These are phyloP conservation scores for Strigamia crassipes DNA, from an alignment of 2,888 invertebrate genomes.

Conservation along the genomic window DNA sequence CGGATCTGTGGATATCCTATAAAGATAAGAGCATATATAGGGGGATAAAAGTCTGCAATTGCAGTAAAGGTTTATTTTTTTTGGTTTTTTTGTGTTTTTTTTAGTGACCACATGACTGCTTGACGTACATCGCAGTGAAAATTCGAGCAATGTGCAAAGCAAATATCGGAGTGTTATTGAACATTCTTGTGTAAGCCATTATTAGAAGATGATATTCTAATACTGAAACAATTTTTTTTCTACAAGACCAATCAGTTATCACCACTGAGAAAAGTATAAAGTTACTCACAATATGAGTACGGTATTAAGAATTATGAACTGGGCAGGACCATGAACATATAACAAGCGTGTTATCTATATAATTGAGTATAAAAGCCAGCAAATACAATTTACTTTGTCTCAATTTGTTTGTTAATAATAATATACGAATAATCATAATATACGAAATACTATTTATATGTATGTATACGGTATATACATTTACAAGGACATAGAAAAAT, in stretches of 20 bases:
- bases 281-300: constrained; percentile 5
- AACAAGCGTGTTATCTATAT: constrained; percentile 16
- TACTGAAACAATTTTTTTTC: constrained; percentile 17
- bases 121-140: constrained; percentile 20
- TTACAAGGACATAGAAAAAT: constrained; percentile 45
- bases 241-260: background rate
- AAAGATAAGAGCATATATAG: constrained; percentile 45
- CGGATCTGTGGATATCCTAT: constrained; percentile 47
- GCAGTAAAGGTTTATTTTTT: background rate
- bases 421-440: constrained; percentile 23
- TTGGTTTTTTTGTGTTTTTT: background rate
- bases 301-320: constrained; percentile 43
- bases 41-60: constrained; percentile 25
- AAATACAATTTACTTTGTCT: background rate
- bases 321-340: constrained; percentile 48
- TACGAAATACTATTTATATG: constrained; percentile 34
- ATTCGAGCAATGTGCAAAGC: constrained; percentile 35
- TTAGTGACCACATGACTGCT: constrained; percentile 22
- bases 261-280: constrained; percentile 38
- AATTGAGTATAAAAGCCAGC: constrained; percentile 29
- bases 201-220: constrained; percentile 13
- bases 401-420: background rate
- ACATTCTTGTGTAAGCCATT: constrained; percentile 26
- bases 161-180: constrained; percentile 34
- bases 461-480: constrained; percentile 25